Evolutionary conservation across 2,888 invertebrate species (phyloP).

Genomic region (Amorpha juglandis): DNA sequence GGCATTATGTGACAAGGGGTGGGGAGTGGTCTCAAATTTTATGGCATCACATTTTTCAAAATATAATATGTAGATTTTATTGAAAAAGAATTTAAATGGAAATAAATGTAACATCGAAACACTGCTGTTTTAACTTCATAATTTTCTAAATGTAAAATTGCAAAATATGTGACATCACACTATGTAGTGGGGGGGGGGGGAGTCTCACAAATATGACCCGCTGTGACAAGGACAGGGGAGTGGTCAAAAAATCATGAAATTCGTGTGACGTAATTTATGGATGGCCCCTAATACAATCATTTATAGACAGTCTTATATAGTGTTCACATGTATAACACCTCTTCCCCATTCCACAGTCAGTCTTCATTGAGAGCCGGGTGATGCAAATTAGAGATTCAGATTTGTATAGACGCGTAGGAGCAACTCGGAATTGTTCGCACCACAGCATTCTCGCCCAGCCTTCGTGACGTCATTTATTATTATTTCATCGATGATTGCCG

Average conservation of each 20-base stretch:
- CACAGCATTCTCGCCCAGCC: slow-evolving; percentile 49
- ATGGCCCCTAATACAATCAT: neutral
- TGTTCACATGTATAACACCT: neutral
- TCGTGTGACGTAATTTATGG: slow-evolving; percentile 8
- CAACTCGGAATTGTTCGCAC: slow-evolving; percentile 38
- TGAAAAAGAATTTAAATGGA: too few relatives aligned
- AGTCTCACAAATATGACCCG: neutral
- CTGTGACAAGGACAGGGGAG: slow-evolving; percentile 4
- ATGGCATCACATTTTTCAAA: too few relatives aligned
- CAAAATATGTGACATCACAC: slow-evolving; percentile 4
- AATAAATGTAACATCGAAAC: too few relatives aligned
- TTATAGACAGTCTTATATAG: neutral
- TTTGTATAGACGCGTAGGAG: slow-evolving; percentile 47
- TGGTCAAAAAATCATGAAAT: neutral
- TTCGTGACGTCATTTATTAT: slow-evolving; percentile 44
- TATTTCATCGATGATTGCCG: slow-evolving; percentile 7
- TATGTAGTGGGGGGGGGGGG: neutral
- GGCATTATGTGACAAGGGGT: too few relatives aligned
- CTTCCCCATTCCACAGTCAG: slow-evolving; percentile 12
- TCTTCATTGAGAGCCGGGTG: slow-evolving; percentile 17
- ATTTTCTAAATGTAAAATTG: slow-evolving; percentile 8
- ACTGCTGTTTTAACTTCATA: slow-evolving; percentile 1
- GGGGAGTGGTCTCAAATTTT: too few relatives aligned
- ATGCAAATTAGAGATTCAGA: slow-evolving; percentile 17
- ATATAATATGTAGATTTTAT: too few relatives aligned